These are phyloP conservation scores for Desmophyllum pertusum DNA, from an alignment of 92 coral and sea anemone species.

Conservation along the genomic window DNA sequence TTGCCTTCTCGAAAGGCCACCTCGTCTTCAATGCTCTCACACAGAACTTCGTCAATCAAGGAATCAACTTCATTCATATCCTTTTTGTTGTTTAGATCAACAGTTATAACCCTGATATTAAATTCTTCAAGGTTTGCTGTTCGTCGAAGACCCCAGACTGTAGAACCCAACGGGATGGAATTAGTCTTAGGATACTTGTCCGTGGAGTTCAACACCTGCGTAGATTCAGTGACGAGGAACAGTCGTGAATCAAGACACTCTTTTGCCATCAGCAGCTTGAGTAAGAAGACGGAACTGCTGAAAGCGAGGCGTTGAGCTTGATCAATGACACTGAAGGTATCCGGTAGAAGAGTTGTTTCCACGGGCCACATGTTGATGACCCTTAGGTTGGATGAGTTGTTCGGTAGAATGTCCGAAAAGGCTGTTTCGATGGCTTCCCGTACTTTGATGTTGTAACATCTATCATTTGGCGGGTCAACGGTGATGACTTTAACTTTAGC, in stretches of 20 bases:
- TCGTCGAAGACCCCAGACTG: slow-evolving; percentile 73
- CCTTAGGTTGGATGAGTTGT: slow-evolving; percentile 27
- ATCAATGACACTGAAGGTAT: slow-evolving; percentile 26
- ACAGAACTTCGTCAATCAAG: slow-evolving; percentile 25
- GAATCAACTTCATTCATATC: slow-evolving; percentile 14
- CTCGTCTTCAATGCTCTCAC: slow-evolving; percentile 52
- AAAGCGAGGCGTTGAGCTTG: slow-evolving; percentile 57
- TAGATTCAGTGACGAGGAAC: slow-evolving; percentile 45
- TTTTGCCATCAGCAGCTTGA: slow-evolving; percentile 43
- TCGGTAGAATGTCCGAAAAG: not conserved
- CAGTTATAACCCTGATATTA: slow-evolving; percentile 35
- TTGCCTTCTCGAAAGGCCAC: slow-evolving; percentile 59
- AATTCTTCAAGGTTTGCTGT: slow-evolving; percentile 65
- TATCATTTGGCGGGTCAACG: slow-evolving; percentile 19
- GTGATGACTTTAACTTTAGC: slow-evolving; percentile 24
- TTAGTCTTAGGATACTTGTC: not conserved
- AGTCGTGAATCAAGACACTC: slow-evolving; percentile 23
- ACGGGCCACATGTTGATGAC: slow-evolving; percentile 72
- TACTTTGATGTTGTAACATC: not conserved
- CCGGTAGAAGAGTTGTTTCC: slow-evolving; percentile 38
- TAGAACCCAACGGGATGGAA: slow-evolving; percentile 61
- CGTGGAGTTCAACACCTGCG: slow-evolving; percentile 33
- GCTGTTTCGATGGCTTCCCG: not conserved
- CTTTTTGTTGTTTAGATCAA: slow-evolving; percentile 48
- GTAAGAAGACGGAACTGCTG: slow-evolving; percentile 44